Evolutionary conservation across 1,140 invertebrate species (phyloP).

Genomic region (Procambarus clarkii): DNA sequence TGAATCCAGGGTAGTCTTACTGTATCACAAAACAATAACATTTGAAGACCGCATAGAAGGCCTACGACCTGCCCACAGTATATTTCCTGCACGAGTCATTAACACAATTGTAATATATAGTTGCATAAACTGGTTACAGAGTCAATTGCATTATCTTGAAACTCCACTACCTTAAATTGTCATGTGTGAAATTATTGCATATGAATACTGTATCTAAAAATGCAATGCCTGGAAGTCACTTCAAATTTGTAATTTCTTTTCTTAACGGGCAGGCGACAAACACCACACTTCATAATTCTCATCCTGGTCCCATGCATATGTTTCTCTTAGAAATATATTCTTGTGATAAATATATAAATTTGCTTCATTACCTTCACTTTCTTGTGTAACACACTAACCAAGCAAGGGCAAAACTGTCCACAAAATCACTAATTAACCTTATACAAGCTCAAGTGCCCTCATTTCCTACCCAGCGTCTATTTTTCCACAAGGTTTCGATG

Average conservation of each 20-base stretch:
- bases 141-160: background rate
- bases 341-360: background rate
- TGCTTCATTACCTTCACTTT: background rate
- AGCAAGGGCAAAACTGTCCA: background rate
- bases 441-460: background rate
- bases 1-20: background rate
- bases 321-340: background rate
- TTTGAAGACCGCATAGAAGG: background rate
- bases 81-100: background rate
- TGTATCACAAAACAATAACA: background rate
- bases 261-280: background rate
- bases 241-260: background rate
- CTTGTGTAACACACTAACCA: background rate
- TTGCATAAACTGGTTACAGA: background rate
- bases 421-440: background rate
- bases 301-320: background rate
- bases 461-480: background rate
- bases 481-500: background rate
- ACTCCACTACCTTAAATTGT: background rate
- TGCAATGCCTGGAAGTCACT: background rate
- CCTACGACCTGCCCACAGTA: constrained; percentile 12
- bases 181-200: background rate
- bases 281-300: background rate
- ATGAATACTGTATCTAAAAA: background rate
- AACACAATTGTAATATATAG: background rate